Base-by-base conservation (phyloP, 2,888 invertebrate genomes). In the Ectemnius lituratus region DNA sequence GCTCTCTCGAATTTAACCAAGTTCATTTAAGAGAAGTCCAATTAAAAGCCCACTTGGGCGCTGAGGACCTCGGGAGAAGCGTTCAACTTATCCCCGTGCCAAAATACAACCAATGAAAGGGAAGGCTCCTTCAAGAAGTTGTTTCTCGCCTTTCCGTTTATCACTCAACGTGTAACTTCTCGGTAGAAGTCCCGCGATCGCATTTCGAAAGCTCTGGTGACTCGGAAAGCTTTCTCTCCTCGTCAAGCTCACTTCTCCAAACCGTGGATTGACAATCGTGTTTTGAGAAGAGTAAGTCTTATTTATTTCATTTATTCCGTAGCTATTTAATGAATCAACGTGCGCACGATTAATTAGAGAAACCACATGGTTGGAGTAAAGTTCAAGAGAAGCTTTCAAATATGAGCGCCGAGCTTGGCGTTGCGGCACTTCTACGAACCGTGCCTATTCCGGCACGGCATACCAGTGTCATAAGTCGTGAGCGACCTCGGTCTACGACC, bases 81-180 rank as follows among this genome's bases (percentile, higher is more conserved):
- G 52, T 52, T 82, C 57, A 71, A 78, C 78, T 75, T 74, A 80
- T 68, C 67, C 74, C 79, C 87, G 88, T 89, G 88, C 88, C 88
- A 89, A 88, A 88, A 88, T 85, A 81, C 83, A 88, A 86, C 85
- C 82, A 87, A 88, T 85, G 85, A 84, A 79, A 81, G 74, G 56
- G 78, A 76, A 81, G 70, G 77, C 57, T 71, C 59, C 58, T 57
- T 45, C 58, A 69, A 65, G 73, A 68, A 72, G 64, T 56, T 68
- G 63, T 62, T 69, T 68, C 60, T 77, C 68, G 68, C 45, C 74
- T 77, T 81, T 73, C 75, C 70, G 56, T 62, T 46, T 64, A 61
- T 45, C 18, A 6, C 23, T 57, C 56, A 64, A 61, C 11, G 65
- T 65, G 37, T 23, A 13, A 64, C 46, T 62, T 45, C 5, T 74